Evolutionary conservation across 2,888 invertebrate species (phyloP).

Genomic region (Thymelicus acteon): DNA sequence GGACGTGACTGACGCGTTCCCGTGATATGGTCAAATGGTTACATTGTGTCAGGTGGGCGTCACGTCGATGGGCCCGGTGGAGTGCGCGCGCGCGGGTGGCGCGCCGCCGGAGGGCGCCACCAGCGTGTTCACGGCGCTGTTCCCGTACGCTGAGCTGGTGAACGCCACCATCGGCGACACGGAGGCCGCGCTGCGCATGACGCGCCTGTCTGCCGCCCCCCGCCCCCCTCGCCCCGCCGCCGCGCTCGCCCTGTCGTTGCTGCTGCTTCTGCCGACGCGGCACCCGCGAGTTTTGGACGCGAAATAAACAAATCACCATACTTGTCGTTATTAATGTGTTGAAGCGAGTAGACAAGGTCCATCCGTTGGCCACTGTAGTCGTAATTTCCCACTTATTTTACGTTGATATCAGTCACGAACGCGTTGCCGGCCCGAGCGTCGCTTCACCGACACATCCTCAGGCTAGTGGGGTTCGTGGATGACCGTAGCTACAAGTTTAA

Average conservation of each 20-base stretch:
- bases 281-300: background rate
- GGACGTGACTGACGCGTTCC: no score
- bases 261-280: background rate
- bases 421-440: no score
- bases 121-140: constrained; percentile 71
- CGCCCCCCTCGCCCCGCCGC: background rate
- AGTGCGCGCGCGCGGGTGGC: constrained; percentile 51
- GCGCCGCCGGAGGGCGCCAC: constrained; percentile 50
- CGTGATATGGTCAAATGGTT: no score
- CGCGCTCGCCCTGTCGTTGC: background rate
- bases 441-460: no score
- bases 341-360: background rate
- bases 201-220: constrained; percentile 4
- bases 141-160: constrained; percentile 60
- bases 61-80: constrained; percentile 70
- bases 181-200: constrained; percentile 56
- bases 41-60: constrained; percentile 55
- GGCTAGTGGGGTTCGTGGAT: no score
- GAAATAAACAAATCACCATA: background rate
- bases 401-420: no score
- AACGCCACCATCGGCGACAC: constrained; percentile 62
- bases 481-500: no score
- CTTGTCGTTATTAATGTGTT: background rate
- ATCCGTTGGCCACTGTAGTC: no score
- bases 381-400: no score